phyloP scores from a whole-genome alignment of 1,140 invertebrate genomes.

The Pogonus chalceus region DNA sequence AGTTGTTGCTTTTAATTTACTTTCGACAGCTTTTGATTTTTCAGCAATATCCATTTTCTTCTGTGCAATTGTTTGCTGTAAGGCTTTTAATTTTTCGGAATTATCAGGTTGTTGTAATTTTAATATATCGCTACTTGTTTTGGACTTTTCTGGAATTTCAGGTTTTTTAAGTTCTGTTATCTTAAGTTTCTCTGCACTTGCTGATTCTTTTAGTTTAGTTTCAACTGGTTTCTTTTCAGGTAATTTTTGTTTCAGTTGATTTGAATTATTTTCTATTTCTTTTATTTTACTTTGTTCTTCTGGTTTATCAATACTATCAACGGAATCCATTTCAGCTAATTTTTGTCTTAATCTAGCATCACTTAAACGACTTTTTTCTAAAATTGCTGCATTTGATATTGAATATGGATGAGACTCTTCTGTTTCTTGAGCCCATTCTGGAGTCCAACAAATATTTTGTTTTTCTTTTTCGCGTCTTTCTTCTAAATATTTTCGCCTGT shows the following conservation, averaged over 20 bases:
- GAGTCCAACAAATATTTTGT: conserved; percentile 31
- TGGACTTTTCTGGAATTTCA: conserved; percentile 17
- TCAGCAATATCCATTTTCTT: conserved; percentile 10
- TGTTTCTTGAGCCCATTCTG: conserved; percentile 36
- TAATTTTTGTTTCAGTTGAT: neutral
- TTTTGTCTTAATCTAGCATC: neutral
- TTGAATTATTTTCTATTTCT: conserved; percentile 22
- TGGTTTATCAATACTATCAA: conserved; percentile 12
- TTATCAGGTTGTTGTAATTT: conserved; percentile 12
- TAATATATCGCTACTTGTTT: conserved; percentile 12
- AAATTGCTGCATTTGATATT: conserved; percentile 3
- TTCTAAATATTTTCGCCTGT: conserved; percentile 36
- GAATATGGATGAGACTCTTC: conserved; percentile 15
- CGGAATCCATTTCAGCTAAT: conserved; percentile 10
- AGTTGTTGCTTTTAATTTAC: conserved; percentile 8
- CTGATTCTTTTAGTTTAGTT: too few relatives aligned
- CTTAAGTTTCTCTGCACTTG: conserved; percentile 7
- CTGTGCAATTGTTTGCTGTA: conserved; percentile 7
- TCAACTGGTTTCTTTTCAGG: neutral
- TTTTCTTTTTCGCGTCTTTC: conserved; percentile 21
- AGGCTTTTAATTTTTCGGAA: conserved; percentile 2
- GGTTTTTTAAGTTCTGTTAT: conserved; percentile 3
- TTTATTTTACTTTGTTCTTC: conserved; percentile 17
- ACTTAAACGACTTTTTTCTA: neutral
- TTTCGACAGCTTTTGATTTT: conserved; percentile 13